phyloP scores from a whole-genome alignment of 2,888 invertebrate species.

The Cynaeus angustus region DNA sequence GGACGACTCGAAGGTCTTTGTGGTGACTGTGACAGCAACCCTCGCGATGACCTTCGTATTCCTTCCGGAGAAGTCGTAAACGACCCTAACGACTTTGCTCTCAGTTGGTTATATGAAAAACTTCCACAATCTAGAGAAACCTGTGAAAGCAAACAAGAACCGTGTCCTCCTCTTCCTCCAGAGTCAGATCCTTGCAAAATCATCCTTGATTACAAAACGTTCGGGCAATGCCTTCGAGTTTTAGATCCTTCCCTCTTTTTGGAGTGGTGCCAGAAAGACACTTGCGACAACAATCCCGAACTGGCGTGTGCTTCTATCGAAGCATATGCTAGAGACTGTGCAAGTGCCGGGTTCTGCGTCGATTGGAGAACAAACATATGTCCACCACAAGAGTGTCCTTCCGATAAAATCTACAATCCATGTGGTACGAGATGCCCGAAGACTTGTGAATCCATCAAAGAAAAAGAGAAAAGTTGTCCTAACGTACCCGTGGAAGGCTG shows the following conservation, averaged over 20 bases:
- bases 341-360: conserved; percentile 81
- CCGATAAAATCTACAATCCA: conserved; percentile 72
- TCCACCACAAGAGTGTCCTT: conserved; percentile 76
- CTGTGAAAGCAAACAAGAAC: conserved; percentile 66
- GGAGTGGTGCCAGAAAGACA: conserved; percentile 80
- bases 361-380: conserved; percentile 82
- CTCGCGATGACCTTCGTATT: conserved; percentile 75
- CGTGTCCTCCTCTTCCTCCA: conserved; percentile 73
- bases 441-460: conserved; percentile 79
- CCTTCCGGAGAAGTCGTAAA: conserved; percentile 74
- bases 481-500: conserved; percentile 82
- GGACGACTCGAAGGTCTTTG: conserved; percentile 87
- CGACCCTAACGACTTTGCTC: conserved; percentile 73
- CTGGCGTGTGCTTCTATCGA: conserved; percentile 79
- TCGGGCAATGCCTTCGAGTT: conserved; percentile 81
- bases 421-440: conserved; percentile 78
- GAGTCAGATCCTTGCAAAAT: conserved; percentile 80
- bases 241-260: conserved; percentile 81
- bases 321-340: conserved; percentile 84
- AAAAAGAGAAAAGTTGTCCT: conserved; percentile 57
- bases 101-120: conserved; percentile 73
- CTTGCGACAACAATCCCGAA: conserved; percentile 75
- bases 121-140: conserved; percentile 70
- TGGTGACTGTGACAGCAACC: conserved; percentile 81
- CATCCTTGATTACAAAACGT: conserved; percentile 75